Percentiles rank a stretch among this genome's conserved stretches.
Evolutionary conservation across 2,888 invertebrate species (phyloP).

Genomic region (Chrysina gloriosa): DNA sequence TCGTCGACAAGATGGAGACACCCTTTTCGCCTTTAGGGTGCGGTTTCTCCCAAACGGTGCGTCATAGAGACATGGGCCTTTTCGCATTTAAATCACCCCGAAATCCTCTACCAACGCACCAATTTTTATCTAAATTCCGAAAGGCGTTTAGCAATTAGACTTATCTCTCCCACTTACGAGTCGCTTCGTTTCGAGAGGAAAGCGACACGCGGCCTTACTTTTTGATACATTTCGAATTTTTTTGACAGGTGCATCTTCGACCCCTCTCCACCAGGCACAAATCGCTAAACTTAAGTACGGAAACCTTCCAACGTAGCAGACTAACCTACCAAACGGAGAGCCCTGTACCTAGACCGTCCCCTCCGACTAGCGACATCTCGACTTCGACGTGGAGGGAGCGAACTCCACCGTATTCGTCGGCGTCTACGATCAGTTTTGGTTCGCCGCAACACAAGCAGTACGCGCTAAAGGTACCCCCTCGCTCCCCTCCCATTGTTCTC

Average conservation of each 20-base stretch:
- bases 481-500: too few relatives aligned
- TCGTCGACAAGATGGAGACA: too few relatives aligned
- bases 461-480: constrained; percentile 6
- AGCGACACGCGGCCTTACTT: neutral
- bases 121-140: too few relatives aligned
- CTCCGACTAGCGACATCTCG: constrained; percentile 67
- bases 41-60: too few relatives aligned
- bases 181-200: too few relatives aligned
- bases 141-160: too few relatives aligned
- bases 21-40: too few relatives aligned
- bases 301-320: constrained; percentile 54
- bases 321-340: constrained; percentile 55
- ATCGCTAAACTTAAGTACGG: constrained; percentile 58
- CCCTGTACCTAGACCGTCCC: constrained; percentile 52
- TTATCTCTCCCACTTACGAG: too few relatives aligned
- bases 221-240: neutral
- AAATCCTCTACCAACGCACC: too few relatives aligned
- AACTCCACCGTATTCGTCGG: constrained; percentile 65
- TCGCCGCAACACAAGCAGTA: constrained; percentile 6
- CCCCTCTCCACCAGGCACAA: constrained; percentile 51
- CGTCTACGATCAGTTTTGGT: constrained; percentile 61
- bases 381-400: constrained; percentile 65
- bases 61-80: too few relatives aligned
- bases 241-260: constrained; percentile 27
- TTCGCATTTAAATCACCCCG: too few relatives aligned